These are phyloP conservation scores for Tinea semifulvella DNA, from an alignment of 2,888 invertebrate species.

Conservation along the genomic window DNA sequence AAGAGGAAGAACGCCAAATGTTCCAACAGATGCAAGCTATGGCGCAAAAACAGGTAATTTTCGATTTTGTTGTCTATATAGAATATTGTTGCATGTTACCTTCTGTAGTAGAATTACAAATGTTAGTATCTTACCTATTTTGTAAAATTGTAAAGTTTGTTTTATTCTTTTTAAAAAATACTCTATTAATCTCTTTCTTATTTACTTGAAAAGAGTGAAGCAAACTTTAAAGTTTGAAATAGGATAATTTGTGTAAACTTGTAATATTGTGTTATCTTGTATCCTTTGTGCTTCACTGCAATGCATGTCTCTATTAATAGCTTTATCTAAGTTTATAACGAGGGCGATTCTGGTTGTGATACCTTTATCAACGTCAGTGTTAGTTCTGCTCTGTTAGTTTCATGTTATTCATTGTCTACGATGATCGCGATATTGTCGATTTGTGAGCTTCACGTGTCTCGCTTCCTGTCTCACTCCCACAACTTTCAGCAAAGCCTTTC, in stretches of 20 bases:
- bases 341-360: slow-evolving; percentile 68
- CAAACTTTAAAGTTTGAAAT: slow-evolving; percentile 22
- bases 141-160: too few relatives aligned
- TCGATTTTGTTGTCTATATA: background rate
- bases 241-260: slow-evolving; percentile 1
- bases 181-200: slow-evolving; percentile 30
- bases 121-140: too few relatives aligned
- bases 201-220: background rate
- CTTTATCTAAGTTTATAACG: slow-evolving; percentile 31
- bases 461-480: slow-evolving; percentile 51
- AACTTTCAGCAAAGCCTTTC: slow-evolving; percentile 39
- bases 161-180: too few relatives aligned
- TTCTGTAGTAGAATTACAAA: too few relatives aligned
- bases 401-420: slow-evolving; percentile 60
- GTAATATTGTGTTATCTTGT: background rate
- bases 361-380: slow-evolving; percentile 62
- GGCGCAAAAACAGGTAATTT: slow-evolving; percentile 91
- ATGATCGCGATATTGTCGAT: slow-evolving; percentile 48
- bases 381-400: slow-evolving; percentile 61
- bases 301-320: slow-evolving; percentile 10
- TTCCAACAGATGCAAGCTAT: slow-evolving; percentile 96
- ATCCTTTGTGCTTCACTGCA: background rate
- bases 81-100: too few relatives aligned
- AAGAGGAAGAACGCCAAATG: slow-evolving; percentile 96
- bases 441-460: slow-evolving; percentile 52